These are phyloP conservation scores for Pristionchus entomophagus DNA, from an alignment of 2,888 invertebrate genomes.

Conservation along the genomic window DNA sequence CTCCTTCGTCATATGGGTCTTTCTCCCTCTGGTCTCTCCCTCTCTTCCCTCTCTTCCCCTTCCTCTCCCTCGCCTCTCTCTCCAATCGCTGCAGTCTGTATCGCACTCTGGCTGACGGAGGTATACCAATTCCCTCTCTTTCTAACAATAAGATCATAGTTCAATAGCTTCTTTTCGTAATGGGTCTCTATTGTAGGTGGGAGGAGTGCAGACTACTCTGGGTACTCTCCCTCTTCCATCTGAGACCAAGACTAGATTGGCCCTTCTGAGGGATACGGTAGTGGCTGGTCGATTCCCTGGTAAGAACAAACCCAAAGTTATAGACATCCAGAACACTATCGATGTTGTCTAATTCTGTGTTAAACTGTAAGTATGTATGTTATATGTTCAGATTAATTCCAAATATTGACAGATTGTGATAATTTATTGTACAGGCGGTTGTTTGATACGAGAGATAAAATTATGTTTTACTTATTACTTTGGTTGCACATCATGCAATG, in stretches of 20 bases:
- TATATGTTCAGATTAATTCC: neutral
- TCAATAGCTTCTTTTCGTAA: neutral
- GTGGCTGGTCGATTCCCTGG: slow-evolving; percentile 16
- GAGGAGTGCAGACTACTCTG: slow-evolving; percentile 43
- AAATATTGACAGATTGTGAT: slow-evolving; percentile 27
- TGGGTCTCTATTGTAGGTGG: slow-evolving; percentile 37
- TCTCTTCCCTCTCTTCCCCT: slow-evolving; percentile 28
- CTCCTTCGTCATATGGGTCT: slow-evolving; percentile 45
- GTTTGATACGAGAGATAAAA: slow-evolving; percentile 25
- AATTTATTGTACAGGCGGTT: neutral
- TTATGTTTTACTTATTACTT: neutral
- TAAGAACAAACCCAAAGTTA: slow-evolving; percentile 1
- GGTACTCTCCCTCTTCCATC: slow-evolving; percentile 20
- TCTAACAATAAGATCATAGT: neutral
- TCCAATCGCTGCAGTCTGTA: slow-evolving; percentile 4
- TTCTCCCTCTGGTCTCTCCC: slow-evolving; percentile 19
- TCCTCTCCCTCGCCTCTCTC: slow-evolving; percentile 11
- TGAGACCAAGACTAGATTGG: slow-evolving; percentile 12
- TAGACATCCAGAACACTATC: slow-evolving; percentile 21
- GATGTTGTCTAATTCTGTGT: neutral
- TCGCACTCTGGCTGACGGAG: slow-evolving; percentile 43
- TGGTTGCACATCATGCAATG: too few relatives aligned
- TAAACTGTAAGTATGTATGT: neutral
- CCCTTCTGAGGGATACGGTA: slow-evolving; percentile 41
- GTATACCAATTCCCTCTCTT: neutral